These are phyloP conservation scores for Trematomus bernacchii DNA, from an alignment of 2,797 vertebrate species.

Conservation along the genomic window DNA sequence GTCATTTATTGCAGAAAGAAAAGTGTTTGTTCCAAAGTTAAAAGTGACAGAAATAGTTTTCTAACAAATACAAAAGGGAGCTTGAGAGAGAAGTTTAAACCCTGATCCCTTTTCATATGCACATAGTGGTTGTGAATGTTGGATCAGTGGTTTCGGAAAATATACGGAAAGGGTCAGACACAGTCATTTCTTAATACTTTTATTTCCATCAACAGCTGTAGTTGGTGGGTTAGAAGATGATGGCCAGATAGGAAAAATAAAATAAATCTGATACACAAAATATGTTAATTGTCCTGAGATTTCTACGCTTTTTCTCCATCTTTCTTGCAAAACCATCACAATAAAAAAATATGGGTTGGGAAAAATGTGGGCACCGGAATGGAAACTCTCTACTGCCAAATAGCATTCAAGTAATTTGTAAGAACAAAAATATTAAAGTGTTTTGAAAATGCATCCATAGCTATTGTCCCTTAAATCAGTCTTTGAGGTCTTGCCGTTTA, in stretches of 20 bases:
- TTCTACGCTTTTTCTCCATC: not conserved
- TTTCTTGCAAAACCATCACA: not conserved
- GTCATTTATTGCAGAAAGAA: not conserved
- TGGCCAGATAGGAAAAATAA: not conserved
- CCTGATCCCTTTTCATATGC: too few relatives aligned
- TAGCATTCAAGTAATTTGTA: not conserved
- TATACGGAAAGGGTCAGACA: not conserved
- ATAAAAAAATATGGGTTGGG: too few relatives aligned
- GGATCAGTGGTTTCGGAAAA: not conserved
- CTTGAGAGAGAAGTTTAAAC: not conserved
- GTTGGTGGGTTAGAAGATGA: not conserved
- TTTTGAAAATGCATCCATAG: not conserved
- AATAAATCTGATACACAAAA: not conserved
- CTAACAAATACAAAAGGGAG: not conserved
- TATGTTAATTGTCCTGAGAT: not conserved
- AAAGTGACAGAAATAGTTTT: not conserved
- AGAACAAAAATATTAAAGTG: not conserved
- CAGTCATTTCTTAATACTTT: not conserved
- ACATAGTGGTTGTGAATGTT: not conserved
- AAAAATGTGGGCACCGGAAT: not conserved
- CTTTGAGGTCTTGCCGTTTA: not conserved
- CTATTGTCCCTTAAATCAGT: not conserved
- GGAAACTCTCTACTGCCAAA: not conserved
- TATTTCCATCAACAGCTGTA: not conserved
- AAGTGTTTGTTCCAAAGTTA: slow-evolving; percentile 1